These are phyloP conservation scores for Bradypodion ventrale DNA, from an alignment of 2,797 vertebrate species.

Conservation along the genomic window DNA sequence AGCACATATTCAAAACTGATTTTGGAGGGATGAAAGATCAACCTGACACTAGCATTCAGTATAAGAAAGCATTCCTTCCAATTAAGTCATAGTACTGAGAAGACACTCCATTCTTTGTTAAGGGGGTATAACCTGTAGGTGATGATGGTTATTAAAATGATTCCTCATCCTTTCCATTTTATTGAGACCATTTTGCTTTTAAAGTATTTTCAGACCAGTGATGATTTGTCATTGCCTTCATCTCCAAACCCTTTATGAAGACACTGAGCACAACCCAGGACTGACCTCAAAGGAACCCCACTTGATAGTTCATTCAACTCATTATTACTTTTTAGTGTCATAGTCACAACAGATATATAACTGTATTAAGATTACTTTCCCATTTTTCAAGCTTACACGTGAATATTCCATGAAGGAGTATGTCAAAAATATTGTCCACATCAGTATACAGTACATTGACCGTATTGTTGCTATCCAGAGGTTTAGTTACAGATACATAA, in stretches of 20 bases:
- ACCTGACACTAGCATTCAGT: not conserved
- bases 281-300: not conserved
- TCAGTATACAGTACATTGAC: not conserved
- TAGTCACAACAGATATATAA: not conserved
- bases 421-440: not conserved
- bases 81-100: slow-evolving; percentile 2
- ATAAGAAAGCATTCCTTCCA: not conserved
- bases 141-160: slow-evolving; percentile 26
- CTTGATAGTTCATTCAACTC: not conserved
- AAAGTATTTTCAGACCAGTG: slow-evolving; percentile 17
- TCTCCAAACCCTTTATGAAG: slow-evolving; percentile 1
- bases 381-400: not conserved
- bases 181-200: slow-evolving; percentile 16
- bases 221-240: not conserved
- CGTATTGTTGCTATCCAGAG: not conserved
- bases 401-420: not conserved
- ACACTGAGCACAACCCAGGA: not conserved
- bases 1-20: not conserved
- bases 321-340: not conserved
- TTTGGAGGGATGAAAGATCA: not conserved
- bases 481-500: too few species aligned
- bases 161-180: slow-evolving; percentile 20
- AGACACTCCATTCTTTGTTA: not conserved
- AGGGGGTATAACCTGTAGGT: slow-evolving; percentile 8
- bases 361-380: not conserved